Base-by-base conservation (phyloP, 2,797 vertebrate species). In the Denticeps clupeoides region DNA sequence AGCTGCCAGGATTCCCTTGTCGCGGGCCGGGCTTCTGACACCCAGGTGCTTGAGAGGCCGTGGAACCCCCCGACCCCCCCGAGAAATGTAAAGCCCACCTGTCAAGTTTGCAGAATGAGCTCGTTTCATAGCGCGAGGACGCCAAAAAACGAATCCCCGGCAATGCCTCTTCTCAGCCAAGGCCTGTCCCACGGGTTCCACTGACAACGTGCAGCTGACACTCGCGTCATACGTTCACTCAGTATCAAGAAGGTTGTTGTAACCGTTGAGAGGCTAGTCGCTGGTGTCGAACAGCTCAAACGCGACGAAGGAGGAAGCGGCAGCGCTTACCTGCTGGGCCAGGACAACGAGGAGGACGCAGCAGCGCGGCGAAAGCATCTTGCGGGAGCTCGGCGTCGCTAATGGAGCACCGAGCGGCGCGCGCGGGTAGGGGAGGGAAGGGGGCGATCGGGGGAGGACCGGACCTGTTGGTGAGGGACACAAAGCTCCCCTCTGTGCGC, bases 401-500 rank as follows among this genome's bases (percentile, higher is more conserved):
- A n/a, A n/a, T n/a, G n/a, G n/a, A n/a, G n/a, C n/a, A n/a, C n/a
- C n/a, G 58, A 70, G 66, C 57, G 67, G 58, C 56, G 53, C 57
- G 53, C 67, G 47, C n/a, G 41, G 24, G 47, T 32, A 48, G 41
- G 42, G 25, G n/a, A 23, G 40, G 22, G 26, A 3, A 38, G 35
- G 45, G 22, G 21, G 15, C 33, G 45, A n/a, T 6, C 19, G 24
- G 50, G 44, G 22, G 19, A 23, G 7, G 70, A 70, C 58, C 65
- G 73, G 79, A 74, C 76, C 74, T 77, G 70, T 67, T 55, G 63
- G 66, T 62, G 66, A 72, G 54, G 64, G 37, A 60, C 77, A 93
- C 91, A 94, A 93, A 93, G 89, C 80, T 57, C 68, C 68, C 80
- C 82, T 90, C 85, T 93, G 88, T 93, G 78, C 87, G 63, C 65